These are phyloP conservation scores for Antidorcas marsupialis DNA, from an alignment of 2,113 vertebrate species.

Conservation along the genomic window DNA sequence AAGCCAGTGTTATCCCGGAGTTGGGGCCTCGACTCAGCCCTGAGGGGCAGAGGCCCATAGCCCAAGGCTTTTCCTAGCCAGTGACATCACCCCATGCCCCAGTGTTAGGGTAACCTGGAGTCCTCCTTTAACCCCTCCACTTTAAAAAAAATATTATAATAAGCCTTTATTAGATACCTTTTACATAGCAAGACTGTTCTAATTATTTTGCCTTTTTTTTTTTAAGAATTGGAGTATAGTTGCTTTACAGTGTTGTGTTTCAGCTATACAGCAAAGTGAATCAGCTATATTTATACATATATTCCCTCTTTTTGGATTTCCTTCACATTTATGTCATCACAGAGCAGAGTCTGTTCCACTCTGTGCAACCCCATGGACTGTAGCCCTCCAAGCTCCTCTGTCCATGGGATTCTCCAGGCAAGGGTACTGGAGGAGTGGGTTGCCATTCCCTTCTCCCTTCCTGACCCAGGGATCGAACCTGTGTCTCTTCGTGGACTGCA, in stretches of 20 bases:
- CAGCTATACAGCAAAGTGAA: neutral
- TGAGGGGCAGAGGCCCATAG: neutral
- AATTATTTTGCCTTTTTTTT: neutral
- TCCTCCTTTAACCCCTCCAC: neutral
- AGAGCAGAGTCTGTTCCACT: neutral
- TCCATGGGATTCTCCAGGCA: neutral
- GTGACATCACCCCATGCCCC: neutral
- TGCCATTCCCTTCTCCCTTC: neutral
- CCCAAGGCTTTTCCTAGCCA: neutral
- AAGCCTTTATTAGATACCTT: neutral
- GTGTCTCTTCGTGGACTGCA: neutral
- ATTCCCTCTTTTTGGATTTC: neutral
- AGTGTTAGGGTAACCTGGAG: neutral
- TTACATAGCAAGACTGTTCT: neutral
- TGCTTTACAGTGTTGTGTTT: neutral
- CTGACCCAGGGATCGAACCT: neutral
- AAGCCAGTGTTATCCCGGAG: slow-evolving; percentile 31
- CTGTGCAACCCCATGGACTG: neutral
- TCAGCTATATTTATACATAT: neutral
- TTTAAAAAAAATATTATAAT: neutral
- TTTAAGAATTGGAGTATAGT: neutral
- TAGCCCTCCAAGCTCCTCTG: neutral
- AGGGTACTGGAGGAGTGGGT: neutral
- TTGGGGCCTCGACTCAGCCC: slow-evolving; percentile 28
- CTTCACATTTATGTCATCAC: neutral